phyloP scores from a whole-genome alignment of 2,113 vertebrate genomes.

The Tragelaphus imberbis region DNA sequence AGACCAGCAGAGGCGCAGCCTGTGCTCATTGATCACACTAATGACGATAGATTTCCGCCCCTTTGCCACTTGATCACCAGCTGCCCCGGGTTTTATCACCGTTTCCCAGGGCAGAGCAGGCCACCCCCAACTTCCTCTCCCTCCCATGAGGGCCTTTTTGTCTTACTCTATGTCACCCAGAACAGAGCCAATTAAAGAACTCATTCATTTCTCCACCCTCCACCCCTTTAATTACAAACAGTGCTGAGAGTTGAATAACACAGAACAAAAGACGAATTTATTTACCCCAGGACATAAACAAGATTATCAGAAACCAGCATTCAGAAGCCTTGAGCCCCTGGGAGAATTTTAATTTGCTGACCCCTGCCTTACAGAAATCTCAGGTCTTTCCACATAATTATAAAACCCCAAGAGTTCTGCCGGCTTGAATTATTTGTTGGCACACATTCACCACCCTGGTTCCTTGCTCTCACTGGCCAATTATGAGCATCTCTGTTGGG shows the following conservation, averaged over 20 bases:
- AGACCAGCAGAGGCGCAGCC: not conserved
- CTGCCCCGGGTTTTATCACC: conserved; percentile 34
- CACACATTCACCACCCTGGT: not conserved
- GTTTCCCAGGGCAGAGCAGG: conserved; percentile 26
- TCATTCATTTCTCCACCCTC: conserved; percentile 49
- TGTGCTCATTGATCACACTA: not conserved
- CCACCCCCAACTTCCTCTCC: not conserved
- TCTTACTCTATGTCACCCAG: not conserved
- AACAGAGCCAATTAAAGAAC: conserved; percentile 60
- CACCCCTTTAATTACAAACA: conserved; percentile 59
- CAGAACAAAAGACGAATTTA: conserved; percentile 56
- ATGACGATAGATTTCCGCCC: not conserved
- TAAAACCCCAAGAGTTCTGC: conserved; percentile 10
- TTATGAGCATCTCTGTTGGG: not conserved
- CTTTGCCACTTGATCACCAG: not conserved
- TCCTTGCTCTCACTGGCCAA: not conserved
- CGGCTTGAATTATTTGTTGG: conserved; percentile 33
- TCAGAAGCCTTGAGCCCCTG: conserved; percentile 36
- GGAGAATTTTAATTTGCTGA: conserved; percentile 61
- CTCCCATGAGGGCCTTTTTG: not conserved
- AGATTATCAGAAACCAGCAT: conserved; percentile 58
- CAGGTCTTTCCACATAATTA: conserved; percentile 49
- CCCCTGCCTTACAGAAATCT: conserved; percentile 37
- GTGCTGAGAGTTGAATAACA: conserved; percentile 37
- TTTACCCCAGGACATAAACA: conserved; percentile 59